A percentile compares a stretch with the other conserved stretches of the same genome.
Evolutionary conservation across 2,113 vertebrate species (phyloP).

Genomic region (Xenotilapia flavipinnis): DNA sequence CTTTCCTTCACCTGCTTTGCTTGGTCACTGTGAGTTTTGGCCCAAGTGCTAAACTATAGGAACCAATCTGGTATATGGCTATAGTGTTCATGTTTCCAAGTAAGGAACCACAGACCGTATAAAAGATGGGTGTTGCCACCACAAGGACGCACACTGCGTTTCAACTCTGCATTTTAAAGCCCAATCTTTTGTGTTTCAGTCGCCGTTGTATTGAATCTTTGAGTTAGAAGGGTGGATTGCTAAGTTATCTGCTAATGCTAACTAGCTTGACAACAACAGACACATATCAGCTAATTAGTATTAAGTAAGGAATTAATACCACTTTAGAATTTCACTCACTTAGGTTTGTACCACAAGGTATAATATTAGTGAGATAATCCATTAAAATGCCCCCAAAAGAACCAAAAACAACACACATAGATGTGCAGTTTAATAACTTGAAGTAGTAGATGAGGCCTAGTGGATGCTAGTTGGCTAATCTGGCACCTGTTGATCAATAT

Average conservation of each 20-base stretch:
- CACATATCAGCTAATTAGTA: neutral
- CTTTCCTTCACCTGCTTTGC: neutral
- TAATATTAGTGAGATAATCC: neutral
- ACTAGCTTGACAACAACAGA: accelerated
- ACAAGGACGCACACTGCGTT: neutral
- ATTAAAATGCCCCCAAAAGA: neutral
- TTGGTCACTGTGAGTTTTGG: neutral
- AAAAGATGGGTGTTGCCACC: neutral
- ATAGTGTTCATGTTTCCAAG: neutral
- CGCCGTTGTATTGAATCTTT: accelerated
- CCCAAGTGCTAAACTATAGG: neutral
- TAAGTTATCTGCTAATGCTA: neutral
- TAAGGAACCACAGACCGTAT: neutral
- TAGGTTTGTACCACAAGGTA: neutral
- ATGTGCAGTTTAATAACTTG: neutral
- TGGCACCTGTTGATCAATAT: neutral
- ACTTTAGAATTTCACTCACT: neutral
- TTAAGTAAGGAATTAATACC: neutral
- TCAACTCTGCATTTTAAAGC: neutral
- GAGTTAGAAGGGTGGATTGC: neutral
- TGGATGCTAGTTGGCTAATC: neutral
- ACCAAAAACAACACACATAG: neutral
- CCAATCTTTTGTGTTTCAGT: neutral
- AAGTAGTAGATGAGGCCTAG: neutral
- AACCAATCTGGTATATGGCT: neutral